Evolutionary conservation across 2,797 vertebrate species (phyloP), one percentile per base, ranked within the genome.

Genomic region (Leuciscus waleckii): DNA sequence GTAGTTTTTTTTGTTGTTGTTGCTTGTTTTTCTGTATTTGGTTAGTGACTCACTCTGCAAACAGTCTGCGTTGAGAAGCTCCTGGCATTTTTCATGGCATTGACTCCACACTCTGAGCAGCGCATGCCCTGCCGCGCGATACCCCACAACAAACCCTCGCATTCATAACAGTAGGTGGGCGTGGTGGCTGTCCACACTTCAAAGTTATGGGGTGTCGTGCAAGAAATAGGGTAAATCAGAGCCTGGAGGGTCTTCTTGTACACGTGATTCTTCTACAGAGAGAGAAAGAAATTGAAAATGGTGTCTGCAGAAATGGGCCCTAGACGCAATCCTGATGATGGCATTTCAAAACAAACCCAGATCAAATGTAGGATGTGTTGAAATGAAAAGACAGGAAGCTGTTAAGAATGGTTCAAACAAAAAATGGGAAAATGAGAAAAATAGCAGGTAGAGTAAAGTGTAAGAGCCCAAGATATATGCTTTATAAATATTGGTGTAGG

Each of bases 81-180:
- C 98, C 91, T 99, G 98, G 93, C 98, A 99, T 91, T 99, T 99
- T 93, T 99, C 98, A 0, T 99, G 98, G 89, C 98, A 98, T 92
- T 99, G 93, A 99, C 97, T n/a, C 98, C 98, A 4, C 98, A 99
- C 87, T 99, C 97, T 0, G 95, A 93, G n/a, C 98, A 99, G 90
- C 97, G 96, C 97, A 99, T 97, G 49, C 98, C 98, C 93, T 99
- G 98, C 41, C 98, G 95, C 0, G 98, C 97, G 2, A 99, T 97
- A 84, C 98, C 98, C 98, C 98, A 99, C 86, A 99, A 94, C 87
- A 99, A 93, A 4, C 98, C 98, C 92, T 99, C 98, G 0, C 98
- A 99, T 87, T 99, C 98, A 0, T 98, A 97, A 95, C 98, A 99
- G 94, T 99, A 99, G 49, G 98, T 99, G 1, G 98, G 98, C 5